Conservation (phyloP, 1,140 invertebrate genomes). For the Drosophila tropicalis region DNA sequence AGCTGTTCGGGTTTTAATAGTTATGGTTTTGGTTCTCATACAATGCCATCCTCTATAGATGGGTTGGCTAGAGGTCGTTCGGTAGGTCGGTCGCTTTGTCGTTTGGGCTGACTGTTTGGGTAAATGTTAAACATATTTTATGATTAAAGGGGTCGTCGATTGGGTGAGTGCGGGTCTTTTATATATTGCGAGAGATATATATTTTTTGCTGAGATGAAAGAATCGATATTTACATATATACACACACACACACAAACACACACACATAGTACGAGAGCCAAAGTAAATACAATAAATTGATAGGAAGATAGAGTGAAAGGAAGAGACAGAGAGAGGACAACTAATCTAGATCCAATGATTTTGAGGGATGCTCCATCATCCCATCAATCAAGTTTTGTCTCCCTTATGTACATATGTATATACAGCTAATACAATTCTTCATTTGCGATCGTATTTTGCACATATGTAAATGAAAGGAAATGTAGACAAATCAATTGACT, state of each 20-base stretch:
- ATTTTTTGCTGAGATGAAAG: constrained; percentile 26
- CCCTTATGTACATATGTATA: not conserved
- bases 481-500: not conserved
- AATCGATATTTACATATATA: constrained; percentile 51
- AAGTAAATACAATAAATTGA: not conserved
- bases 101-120: constrained; percentile 12
- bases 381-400: not conserved
- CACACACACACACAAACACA: constrained; percentile 25
- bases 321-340: not conserved
- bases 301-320: too few species aligned
- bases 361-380: too few species aligned
- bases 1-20: constrained; percentile 24
- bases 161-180: constrained; percentile 37
- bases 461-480: too few species aligned
- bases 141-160: constrained; percentile 43
- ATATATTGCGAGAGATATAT: not conserved
- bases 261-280: constrained; percentile 18
- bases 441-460: not conserved
- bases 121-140: constrained; percentile 27
- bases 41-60: too few species aligned
- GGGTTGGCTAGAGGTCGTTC: too few species aligned
- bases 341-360: not conserved
- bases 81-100: too few species aligned
- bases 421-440: not conserved
- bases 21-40: too few species aligned